Percentiles rank a stretch among this genome's conserved stretches.
These are phyloP conservation scores for Tapera naevia DNA, from an alignment of 2,797 vertebrate genomes.

Conservation along the genomic window DNA sequence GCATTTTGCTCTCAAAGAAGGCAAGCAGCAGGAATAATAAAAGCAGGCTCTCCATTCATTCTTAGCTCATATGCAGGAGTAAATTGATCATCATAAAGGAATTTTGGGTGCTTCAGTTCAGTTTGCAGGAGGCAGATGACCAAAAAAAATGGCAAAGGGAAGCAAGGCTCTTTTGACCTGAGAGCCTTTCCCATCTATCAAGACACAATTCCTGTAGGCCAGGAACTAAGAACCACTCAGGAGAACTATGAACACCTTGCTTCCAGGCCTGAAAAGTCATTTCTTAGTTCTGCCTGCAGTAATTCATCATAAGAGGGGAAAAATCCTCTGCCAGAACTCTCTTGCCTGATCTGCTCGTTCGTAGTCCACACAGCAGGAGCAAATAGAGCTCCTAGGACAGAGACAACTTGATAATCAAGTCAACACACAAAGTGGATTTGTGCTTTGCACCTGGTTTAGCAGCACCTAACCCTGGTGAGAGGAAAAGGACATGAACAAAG, in stretches of 20 bases:
- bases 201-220: neutral
- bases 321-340: neutral
- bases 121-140: neutral
- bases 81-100: neutral
- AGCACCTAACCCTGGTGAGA: neutral
- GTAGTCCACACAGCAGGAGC: neutral
- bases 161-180: neutral
- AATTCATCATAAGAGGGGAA: neutral
- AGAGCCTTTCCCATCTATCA: neutral
- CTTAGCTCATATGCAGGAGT: neutral
- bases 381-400: neutral
- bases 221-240: neutral
- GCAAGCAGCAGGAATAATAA: neutral
- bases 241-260: neutral
- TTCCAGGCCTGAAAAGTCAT: neutral
- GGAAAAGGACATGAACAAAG: neutral
- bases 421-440: neutral
- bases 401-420: neutral
- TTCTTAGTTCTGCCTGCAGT: neutral
- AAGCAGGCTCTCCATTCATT: neutral
- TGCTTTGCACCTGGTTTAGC: neutral
- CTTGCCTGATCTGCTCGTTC: neutral
- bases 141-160: neutral
- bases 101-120: neutral
- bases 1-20: neutral